These are phyloP conservation scores for Morone saxatilis DNA, from an alignment of 2,113 vertebrate genomes.

Conservation along the genomic window DNA sequence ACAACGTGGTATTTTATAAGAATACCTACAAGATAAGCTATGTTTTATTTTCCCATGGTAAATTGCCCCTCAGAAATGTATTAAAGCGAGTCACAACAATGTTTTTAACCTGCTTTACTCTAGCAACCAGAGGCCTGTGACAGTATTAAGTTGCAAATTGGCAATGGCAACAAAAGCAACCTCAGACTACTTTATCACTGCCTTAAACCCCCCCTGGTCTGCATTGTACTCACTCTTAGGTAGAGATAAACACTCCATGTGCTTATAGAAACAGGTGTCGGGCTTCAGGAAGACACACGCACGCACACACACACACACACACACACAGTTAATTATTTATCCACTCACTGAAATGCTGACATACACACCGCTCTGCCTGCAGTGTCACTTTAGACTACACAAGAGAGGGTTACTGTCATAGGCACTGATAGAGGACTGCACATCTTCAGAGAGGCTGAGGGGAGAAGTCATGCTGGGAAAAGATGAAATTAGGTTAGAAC, in stretches of 20 bases:
- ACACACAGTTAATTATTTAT: slow-evolving; percentile 78
- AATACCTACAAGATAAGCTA: neutral
- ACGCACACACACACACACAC: slow-evolving; percentile 39
- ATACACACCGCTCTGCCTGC: slow-evolving; percentile 66
- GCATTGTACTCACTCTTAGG: slow-evolving; percentile 62
- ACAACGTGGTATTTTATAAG: neutral
- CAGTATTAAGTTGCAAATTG: slow-evolving; percentile 54
- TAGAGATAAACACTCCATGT: slow-evolving; percentile 71
- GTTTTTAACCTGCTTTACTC: slow-evolving; percentile 5
- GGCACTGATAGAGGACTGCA: slow-evolving; percentile 23
- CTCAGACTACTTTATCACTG: slow-evolving; percentile 51
- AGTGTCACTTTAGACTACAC: slow-evolving; percentile 61
- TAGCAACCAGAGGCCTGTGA: neutral
- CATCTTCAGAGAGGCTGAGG: neutral
- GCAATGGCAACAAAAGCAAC: slow-evolving; percentile 47
- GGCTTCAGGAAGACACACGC: slow-evolving; percentile 71
- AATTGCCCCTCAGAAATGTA: neutral
- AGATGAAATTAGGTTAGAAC: neutral
- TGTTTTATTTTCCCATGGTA: neutral
- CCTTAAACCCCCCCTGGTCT: slow-evolving; percentile 27
- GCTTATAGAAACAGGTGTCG: slow-evolving; percentile 80
- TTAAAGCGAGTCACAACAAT: neutral
- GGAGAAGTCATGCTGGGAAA: slow-evolving; percentile 1
- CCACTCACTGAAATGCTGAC: slow-evolving; percentile 69
- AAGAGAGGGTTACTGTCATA: slow-evolving; percentile 32